Evolutionary conservation across 2,113 vertebrate species (phyloP).

Genomic region (Rhinogobius similis): DNA sequence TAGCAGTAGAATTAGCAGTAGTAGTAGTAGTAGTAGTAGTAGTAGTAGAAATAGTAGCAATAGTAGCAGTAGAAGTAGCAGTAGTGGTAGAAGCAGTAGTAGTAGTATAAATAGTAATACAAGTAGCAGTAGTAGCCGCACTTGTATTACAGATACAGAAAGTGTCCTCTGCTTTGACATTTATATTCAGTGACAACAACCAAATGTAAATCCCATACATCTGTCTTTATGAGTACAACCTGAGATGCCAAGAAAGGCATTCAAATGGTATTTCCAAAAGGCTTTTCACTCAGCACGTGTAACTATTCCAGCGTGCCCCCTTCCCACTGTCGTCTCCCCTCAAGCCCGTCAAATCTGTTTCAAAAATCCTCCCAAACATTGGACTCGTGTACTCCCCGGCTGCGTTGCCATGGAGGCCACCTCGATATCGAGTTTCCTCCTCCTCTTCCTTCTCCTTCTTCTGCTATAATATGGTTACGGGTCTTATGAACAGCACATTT

Average conservation of each 20-base stretch:
- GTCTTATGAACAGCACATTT: constrained; percentile 71
- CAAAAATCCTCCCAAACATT: constrained; percentile 60
- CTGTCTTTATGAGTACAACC: constrained; percentile 7
- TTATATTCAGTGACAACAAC: constrained; percentile 19
- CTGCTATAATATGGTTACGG: constrained; percentile 56
- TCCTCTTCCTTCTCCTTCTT: constrained; percentile 31
- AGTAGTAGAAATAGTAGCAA: neutral
- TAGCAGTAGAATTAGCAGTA: neutral
- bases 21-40: neutral
- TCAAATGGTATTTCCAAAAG: constrained; percentile 46
- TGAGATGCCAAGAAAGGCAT: constrained; percentile 44
- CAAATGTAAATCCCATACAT: neutral
- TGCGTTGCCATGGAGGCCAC: constrained; percentile 69
- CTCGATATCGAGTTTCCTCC: constrained; percentile 54
- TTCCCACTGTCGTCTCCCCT: constrained; percentile 49
- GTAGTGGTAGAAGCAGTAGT: neutral
- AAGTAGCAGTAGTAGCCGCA: no score
- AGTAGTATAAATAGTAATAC: no score
- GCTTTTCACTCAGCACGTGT: constrained; percentile 47
- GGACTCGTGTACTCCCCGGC: constrained; percentile 24
- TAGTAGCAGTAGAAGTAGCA: neutral
- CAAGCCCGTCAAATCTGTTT: constrained; percentile 56
- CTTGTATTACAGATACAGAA: neutral
- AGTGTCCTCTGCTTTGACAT: constrained; percentile 23
- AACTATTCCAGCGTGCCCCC: constrained; percentile 22